phyloP scores from a whole-genome alignment of 2,797 vertebrate genomes.

The Myotis myotis region DNA sequence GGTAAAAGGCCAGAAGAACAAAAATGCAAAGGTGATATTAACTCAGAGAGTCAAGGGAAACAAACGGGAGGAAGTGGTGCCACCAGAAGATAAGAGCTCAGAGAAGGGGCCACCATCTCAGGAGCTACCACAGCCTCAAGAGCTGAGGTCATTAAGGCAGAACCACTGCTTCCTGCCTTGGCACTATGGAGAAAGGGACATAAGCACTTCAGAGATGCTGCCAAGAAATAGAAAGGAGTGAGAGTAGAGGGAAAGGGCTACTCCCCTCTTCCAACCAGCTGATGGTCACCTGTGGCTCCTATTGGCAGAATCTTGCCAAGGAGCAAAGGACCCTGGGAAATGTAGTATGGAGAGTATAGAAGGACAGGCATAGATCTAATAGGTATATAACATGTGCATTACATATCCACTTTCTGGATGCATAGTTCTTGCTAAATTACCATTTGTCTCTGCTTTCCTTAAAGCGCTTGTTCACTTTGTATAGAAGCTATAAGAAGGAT shows the following conservation, averaged over 20 bases:
- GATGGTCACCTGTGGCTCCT: not conserved
- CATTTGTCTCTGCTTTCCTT: not conserved
- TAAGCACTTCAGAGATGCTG: not conserved
- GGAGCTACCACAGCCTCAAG: not conserved
- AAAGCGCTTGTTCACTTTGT: not conserved
- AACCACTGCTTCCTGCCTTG: not conserved
- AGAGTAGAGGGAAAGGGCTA: rapidly evolving
- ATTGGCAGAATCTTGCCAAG: not conserved
- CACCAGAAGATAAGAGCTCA: not conserved
- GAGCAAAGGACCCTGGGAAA: not conserved
- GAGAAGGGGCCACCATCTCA: not conserved
- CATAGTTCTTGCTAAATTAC: not conserved
- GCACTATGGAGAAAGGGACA: no score
- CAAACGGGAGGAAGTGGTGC: not conserved
- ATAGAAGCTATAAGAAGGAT: not conserved
- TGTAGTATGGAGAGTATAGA: not conserved
- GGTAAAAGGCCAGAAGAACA: not conserved
- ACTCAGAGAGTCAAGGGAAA: not conserved
- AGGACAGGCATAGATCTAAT: not conserved
- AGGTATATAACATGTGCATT: not conserved
- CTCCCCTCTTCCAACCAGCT: not conserved
- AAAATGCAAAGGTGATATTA: not conserved
- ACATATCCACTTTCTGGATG: not conserved
- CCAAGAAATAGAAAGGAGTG: not conserved
- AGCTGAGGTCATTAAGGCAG: not conserved